Base-by-base conservation (phyloP, 2,797 vertebrate species). In the Danio aesculapii region DNA sequence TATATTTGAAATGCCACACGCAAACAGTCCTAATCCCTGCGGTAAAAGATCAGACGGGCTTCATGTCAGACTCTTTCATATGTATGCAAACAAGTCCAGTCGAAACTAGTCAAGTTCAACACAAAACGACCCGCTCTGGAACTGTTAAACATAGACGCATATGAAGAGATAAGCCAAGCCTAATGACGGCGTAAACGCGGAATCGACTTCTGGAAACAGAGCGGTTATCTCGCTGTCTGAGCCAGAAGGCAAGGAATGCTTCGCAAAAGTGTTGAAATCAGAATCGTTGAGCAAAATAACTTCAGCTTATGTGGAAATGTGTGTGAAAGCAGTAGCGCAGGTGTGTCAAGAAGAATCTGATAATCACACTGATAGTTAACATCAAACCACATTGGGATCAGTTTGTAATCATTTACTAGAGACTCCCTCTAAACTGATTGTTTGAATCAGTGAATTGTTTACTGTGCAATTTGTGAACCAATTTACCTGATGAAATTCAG, bases 221-320 rank as follows among this genome's bases (percentile, higher is more conserved):
- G 62, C 53, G 64, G 77, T 84, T 88, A 86, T 88, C 87, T 82
- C 43, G 16, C 57, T 6, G 77, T 79, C 72, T 86, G 77, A 46
- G 17, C 46, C 41, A 68, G 71, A 80, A 76, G 71, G 63, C 75
- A 68, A 44, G 77, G 59, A 75, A 72, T 81, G 80, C 71, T 79
- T 75, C 16, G 7, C 43, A 77, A 75, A 84, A 57, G 50, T 64
- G 68, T 47, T 80, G 77, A 75, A 77, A 73, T 66, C 49, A 21
- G 79, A 17, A 58, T 69, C 44, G 7, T 3, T 41, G 47, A 67
- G 70, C 50, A 49, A 66, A n/a, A 79, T 58, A 49, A 39, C n/a
- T 44, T 8, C 50, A 21, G 17, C 59, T 53, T n/a, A 13, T 39
- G 39, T 55, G 21, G 49, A 61, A 62, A 53, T n/a, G 14, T 49